Base-by-base conservation (phyloP, 2,888 invertebrate species). In the Metacarcinus magister region DNA sequence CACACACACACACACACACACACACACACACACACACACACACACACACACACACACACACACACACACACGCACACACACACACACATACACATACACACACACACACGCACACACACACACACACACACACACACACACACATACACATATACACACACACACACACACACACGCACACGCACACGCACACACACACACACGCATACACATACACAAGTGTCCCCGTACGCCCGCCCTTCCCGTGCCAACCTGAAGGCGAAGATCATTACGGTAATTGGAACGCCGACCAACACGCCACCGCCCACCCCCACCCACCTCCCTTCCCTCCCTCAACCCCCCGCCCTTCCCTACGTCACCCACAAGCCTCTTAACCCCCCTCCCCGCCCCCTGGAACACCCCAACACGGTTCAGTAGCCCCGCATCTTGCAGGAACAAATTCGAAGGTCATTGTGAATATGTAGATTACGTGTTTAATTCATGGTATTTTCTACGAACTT, bases 261-360 rank as follows among this genome's bases (percentile, higher is more conserved):
- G 82, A 82, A 82, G 82, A 82, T 82, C 82, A 82, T 82, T 82
- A 82, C 28, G 82, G 82, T 82, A 82, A 82, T 82, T 82, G 82
- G 32, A 82, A 32, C 5, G 82, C 32, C 82, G 82, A 32, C 82
- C 32, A 28, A 32, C 82, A 82, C 82, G 82, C 82, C 82, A 82
- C 32, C 82, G 28, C 32, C 0, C 82, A 28, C 82, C 28, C 32
- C 82, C 82, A 32, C 19, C 19, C 10, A 4, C 5, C n/a, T n/a
- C 67, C 67, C 67, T 67, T 23, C 54, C 67, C 67, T 23, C 1
- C 4, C 19, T 23, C n/a, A 67, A 67, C n/a, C 67, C 82, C 32
- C 82, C 82, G 0, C 8, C 32, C 13, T 28, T 32, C 32, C 32
- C 32, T 10, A 28, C 10, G 8, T 82, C 82, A 28, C 82, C 82